phyloP scores from a whole-genome alignment of 2,113 vertebrate genomes.

The Otus sunia region DNA sequence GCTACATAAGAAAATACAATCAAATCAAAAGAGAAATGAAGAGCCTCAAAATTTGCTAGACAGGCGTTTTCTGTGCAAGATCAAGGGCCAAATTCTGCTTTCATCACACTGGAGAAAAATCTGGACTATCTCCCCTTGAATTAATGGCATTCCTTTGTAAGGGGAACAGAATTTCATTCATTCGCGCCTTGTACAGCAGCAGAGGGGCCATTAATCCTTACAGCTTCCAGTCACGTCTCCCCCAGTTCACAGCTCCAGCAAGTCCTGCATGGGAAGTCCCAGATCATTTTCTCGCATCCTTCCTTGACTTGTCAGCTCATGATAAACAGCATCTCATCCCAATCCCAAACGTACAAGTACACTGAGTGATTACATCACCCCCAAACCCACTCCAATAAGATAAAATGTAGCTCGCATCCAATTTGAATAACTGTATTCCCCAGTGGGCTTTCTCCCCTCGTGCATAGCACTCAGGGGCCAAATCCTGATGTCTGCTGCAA shows the following conservation, averaged over 20 bases:
- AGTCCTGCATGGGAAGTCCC: conserved; percentile 49
- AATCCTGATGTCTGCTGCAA: neutral
- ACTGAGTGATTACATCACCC: conserved; percentile 57
- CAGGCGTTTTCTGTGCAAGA: neutral
- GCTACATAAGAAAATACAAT: neutral
- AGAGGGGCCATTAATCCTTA: conserved; percentile 48
- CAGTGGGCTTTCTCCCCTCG: neutral
- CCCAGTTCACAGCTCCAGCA: neutral
- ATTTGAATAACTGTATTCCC: neutral
- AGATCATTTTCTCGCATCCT: conserved; percentile 37
- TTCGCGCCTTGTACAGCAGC: conserved; percentile 22
- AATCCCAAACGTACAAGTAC: neutral
- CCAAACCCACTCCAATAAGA: conserved; percentile 16
- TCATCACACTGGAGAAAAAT: conserved; percentile 32
- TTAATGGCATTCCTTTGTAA: conserved; percentile 54
- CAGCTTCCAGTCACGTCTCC: conserved; percentile 43
- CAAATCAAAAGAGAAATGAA: conserved; percentile 11
- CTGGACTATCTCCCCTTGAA: conserved; percentile 34
- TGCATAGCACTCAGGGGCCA: rapidly evolving
- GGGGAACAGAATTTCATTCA: conserved; percentile 60
- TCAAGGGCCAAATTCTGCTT: conserved; percentile 52
- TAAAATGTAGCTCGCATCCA: conserved; percentile 1
- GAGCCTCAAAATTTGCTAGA: neutral
- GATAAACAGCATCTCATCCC: conserved; percentile 11
- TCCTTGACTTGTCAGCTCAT: conserved; percentile 59